Base-by-base conservation (phyloP, 2,797 vertebrate genomes). In the Helarctos malayanus region DNA sequence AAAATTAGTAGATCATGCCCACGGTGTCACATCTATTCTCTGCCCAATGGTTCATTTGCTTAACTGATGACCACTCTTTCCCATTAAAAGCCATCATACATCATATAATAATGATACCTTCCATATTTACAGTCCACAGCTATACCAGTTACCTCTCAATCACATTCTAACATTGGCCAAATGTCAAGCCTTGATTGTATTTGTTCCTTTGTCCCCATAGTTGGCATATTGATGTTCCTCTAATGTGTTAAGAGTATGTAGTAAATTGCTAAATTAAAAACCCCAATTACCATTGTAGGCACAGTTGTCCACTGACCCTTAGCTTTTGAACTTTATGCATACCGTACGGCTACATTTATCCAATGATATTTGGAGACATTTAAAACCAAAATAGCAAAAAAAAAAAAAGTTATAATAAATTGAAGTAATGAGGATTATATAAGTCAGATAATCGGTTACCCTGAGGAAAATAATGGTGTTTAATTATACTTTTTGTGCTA, bases 41-140 rank as follows among this genome's bases (percentile, higher is more conserved):
- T 97, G 65, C 65, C 90, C 93, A 61, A 4, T 93, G 92, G 89
- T 91, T 97, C 96, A 75, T 97, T 96, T 96, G 84, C 89, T 96
- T 97, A 93, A 96, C 80, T 95, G 94, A 95, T 95, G 94, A 96
- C 56, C 80, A 86, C 38, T 82, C 25, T 93, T 14, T 75, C 49
- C 68, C 32, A 89, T 78, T 93, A 85, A 94, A 59, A 93, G 73
- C 88, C 83, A 65, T 85, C 71, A 79, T 96, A 94, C 5, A 71
- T 86, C 47, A 92, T 76, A 79, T 69, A 92, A 47, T 95, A 89
- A 95, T 87, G 88, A 81, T 94, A 92, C 45, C 49, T 87, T 84
- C 92, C 45, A 35, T 87, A 84, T 95, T 95, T 93, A 92, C 63
- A 41, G 8, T 85, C 54, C 59, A 78, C 1, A 57, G 59, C 54